These are phyloP conservation scores for Danio tinwini DNA, from an alignment of 2,797 vertebrate species.

Conservation along the genomic window DNA sequence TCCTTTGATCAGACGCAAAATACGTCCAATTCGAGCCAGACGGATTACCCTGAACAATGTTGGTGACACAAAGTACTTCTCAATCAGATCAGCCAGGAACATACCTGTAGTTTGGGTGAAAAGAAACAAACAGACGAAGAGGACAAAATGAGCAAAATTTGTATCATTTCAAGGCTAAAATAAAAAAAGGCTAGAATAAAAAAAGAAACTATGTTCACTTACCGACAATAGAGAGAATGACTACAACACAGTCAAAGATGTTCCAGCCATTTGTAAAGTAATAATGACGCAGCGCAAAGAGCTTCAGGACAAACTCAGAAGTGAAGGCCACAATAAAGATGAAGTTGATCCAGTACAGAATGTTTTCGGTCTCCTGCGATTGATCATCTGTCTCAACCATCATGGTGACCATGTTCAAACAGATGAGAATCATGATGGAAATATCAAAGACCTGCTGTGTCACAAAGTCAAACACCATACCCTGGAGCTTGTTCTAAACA, in stretches of 20 bases:
- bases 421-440: slow-evolving; percentile 98
- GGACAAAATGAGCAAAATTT: background rate
- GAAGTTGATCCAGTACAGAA: slow-evolving; percentile 98
- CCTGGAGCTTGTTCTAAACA: slow-evolving; percentile 91
- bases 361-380: slow-evolving; percentile 88
- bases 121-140: slow-evolving; percentile 14
- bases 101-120: slow-evolving; percentile 81
- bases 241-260: slow-evolving; percentile 98
- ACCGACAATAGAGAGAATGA: slow-evolving; percentile 98
- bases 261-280: slow-evolving; percentile 99
- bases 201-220: slow-evolving; percentile 71
- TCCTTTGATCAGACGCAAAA: slow-evolving; percentile 97
- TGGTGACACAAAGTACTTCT: slow-evolving; percentile 99
- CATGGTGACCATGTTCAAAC: slow-evolving; percentile 99
- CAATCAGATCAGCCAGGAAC: slow-evolving; percentile 98
- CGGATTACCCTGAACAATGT: slow-evolving; percentile 99
- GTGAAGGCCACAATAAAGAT: slow-evolving; percentile 98
- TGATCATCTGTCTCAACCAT: slow-evolving; percentile 99
- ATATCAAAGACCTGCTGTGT: slow-evolving; percentile 98
- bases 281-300: slow-evolving; percentile 95
- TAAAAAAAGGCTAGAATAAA: background rate
- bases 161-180: background rate
- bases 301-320: slow-evolving; percentile 95
- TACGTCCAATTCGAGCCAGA: slow-evolving; percentile 96
- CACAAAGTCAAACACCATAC: slow-evolving; percentile 96